A percentile compares a stretch with the other conserved stretches of the same genome.
Evolutionary conservation across 2,888 invertebrate genomes (phyloP).

Genomic region (Drosophila heteroneura): DNA sequence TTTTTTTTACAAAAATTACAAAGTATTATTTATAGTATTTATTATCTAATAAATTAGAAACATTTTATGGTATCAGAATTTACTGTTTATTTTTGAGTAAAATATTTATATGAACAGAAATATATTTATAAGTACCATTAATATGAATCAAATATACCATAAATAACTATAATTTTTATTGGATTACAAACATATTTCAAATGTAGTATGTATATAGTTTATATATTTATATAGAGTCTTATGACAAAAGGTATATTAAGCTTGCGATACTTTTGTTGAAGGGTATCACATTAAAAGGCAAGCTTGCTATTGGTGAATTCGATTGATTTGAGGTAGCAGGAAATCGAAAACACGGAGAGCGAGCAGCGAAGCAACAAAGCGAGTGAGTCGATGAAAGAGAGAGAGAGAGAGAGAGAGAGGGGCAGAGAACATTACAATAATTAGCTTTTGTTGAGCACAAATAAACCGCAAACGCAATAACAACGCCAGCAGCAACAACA

Average conservation of each 20-base stretch:
- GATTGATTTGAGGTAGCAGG: slow-evolving; percentile 53
- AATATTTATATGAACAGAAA: background rate
- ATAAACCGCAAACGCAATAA: slow-evolving; percentile 29
- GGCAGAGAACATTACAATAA: slow-evolving; percentile 46
- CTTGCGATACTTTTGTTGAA: background rate
- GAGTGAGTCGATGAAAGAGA: slow-evolving; percentile 12
- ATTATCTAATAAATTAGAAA: background rate
- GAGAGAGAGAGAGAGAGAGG: slow-evolving; percentile 4
- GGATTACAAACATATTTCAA: background rate
- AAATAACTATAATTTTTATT: background rate
- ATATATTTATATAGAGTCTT: background rate
- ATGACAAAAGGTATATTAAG: background rate
- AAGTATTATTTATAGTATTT: background rate
- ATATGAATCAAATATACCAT: background rate
- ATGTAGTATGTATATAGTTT: background rate
- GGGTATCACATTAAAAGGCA: slow-evolving; percentile 37
- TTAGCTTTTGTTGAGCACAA: slow-evolving; percentile 63
- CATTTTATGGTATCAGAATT: background rate
- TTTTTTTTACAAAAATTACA: background rate
- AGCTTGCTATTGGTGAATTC: slow-evolving; percentile 59
- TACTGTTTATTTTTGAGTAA: background rate
- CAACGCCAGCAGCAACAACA: slow-evolving; percentile 24
- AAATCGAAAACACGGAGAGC: slow-evolving; percentile 41
- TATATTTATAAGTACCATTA: background rate
- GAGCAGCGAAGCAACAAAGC: slow-evolving; percentile 10